Evolutionary conservation across 2,888 invertebrate genomes (phyloP).

Genomic region (Dryobotodes eremita): DNA sequence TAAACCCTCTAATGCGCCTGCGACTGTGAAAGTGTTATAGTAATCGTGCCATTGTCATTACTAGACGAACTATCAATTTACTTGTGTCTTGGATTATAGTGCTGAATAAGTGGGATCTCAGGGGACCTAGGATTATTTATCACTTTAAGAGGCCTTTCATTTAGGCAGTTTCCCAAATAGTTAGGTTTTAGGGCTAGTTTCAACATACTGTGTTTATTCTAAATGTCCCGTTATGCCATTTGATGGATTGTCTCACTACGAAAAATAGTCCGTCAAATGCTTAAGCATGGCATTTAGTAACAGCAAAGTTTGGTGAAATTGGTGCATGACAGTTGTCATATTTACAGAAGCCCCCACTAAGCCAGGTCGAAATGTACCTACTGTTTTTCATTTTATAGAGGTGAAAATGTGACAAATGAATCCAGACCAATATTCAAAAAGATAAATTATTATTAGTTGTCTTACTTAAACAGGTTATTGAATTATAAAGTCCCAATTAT

Average conservation of each 20-base stretch:
- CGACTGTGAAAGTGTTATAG: conserved; percentile 16
- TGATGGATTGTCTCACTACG: too few species aligned
- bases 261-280: too few species aligned
- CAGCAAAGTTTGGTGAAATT: too few species aligned
- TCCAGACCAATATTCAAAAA: background rate
- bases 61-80: background rate
- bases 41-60: conserved; percentile 10
- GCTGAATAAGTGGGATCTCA: background rate
- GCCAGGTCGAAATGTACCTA: background rate
- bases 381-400: background rate
- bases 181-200: background rate
- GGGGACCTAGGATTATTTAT: background rate
- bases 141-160: background rate
- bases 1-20: conserved; percentile 14
- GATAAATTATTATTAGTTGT: background rate
- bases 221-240: too few species aligned
- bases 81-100: background rate
- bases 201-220: too few species aligned
- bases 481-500: background rate
- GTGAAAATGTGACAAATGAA: background rate
- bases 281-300: too few species aligned
- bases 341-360: background rate
- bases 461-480: background rate
- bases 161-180: background rate
- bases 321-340: background rate